A percentile compares a stretch with the other conserved stretches of the same genome.
Conservation (phyloP, 30 jellyfish, hydroid and myxozoan genomes). For the Aurelia aurita complex sp. Pacific region DNA sequence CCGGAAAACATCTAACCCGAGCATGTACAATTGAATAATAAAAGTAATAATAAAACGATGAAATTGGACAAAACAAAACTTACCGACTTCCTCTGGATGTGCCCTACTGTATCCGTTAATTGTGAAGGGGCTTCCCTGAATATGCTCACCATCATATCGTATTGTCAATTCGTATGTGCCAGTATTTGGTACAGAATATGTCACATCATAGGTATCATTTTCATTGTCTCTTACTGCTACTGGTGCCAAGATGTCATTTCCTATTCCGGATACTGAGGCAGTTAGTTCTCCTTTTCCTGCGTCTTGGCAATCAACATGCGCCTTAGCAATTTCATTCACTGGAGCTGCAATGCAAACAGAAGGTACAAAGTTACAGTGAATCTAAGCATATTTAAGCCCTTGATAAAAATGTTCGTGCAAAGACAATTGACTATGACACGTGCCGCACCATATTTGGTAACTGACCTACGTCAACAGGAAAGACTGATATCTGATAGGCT, state of each 20-base stretch:
- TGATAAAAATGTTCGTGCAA: too few relatives aligned
- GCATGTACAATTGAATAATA: too few relatives aligned
- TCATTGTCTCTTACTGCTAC: constrained; percentile 68
- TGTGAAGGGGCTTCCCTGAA: constrained; percentile 93
- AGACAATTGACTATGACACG: too few relatives aligned
- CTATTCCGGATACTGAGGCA: constrained; percentile 71
- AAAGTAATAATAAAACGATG: too few relatives aligned
- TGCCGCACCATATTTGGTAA: too few relatives aligned
- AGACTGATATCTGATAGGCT: too few relatives aligned
- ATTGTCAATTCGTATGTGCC: constrained; percentile 68
- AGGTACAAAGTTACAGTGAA: too few relatives aligned
- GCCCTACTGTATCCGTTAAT: constrained; percentile 73
- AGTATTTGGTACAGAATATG: constrained; percentile 83
- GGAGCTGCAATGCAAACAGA: constrained; percentile 50
- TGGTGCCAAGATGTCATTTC: constrained; percentile 34
- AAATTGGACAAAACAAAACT: not conserved
- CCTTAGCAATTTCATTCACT: constrained; percentile 64
- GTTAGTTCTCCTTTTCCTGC: constrained; percentile 91
- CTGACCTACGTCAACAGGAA: too few relatives aligned
- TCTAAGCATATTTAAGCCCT: too few relatives aligned
- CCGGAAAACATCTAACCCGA: too few relatives aligned
- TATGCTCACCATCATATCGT: constrained; percentile 77
- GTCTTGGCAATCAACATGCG: constrained; percentile 62
- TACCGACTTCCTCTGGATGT: constrained; percentile 77
- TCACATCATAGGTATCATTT: constrained; percentile 73